Evolutionary conservation across 2,113 vertebrate genomes (phyloP).

Genomic region (Psammodynastes pulverulentus): DNA sequence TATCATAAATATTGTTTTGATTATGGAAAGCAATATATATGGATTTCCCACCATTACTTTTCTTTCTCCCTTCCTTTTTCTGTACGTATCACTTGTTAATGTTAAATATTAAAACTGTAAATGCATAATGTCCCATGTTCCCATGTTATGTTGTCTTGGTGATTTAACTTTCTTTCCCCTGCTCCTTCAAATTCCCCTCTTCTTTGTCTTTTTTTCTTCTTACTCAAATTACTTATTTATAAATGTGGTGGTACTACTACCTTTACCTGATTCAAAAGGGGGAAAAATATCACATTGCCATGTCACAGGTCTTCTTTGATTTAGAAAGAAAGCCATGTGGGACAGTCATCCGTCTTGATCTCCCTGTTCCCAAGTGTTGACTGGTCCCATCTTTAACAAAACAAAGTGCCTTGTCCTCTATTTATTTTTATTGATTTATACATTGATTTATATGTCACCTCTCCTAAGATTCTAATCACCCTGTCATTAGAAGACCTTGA

Average conservation of each 20-base stretch:
- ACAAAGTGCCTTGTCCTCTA: not conserved
- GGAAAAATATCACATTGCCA: not conserved
- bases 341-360: not conserved
- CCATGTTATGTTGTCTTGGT: not conserved
- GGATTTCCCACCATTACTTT: not conserved
- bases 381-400: not conserved
- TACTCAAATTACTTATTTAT: not conserved
- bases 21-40: not conserved
- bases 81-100: not conserved
- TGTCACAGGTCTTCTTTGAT: not conserved
- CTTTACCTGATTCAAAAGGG: not conserved
- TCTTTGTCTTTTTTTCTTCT: not conserved
- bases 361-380: not conserved
- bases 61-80: not conserved
- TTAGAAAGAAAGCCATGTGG: not conserved
- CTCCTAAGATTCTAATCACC: not conserved
- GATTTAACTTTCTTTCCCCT: not conserved
- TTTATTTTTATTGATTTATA: not conserved
- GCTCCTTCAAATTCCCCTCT: not conserved
- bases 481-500: not conserved
- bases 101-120: not conserved
- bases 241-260: not conserved
- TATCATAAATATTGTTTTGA: not conserved
- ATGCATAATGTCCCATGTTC: not conserved
- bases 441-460: not conserved